Percentiles rank a stretch among this genome's conserved stretches.
Conservation (phyloP, 2,888 invertebrate species). For the Napeogenes inachia region DNA sequence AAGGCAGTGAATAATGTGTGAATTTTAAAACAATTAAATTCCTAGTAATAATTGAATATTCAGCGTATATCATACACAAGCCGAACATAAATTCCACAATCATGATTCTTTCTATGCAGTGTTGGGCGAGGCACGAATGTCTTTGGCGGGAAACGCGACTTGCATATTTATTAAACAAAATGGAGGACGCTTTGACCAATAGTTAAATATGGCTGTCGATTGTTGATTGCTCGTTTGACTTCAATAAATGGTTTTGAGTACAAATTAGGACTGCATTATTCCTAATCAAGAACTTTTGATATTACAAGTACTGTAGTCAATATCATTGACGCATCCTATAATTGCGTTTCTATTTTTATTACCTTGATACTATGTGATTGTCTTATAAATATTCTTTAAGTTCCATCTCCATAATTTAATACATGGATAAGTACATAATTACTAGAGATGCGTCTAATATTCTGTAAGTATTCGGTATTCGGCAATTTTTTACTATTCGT, state of each 20-base stretch:
- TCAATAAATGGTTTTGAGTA: conserved; percentile 56
- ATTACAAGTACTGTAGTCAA: conserved; percentile 22
- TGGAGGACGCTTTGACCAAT: conserved; percentile 47
- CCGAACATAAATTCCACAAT: conserved; percentile 67
- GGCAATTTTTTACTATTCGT: too few species aligned
- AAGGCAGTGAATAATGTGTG: conserved; percentile 27
- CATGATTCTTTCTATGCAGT: conserved; percentile 72
- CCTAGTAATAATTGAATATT: conserved; percentile 57
- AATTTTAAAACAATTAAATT: conserved; percentile 38
- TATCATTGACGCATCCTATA: conserved; percentile 14
- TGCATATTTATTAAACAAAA: conserved; percentile 56
- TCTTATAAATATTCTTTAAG: neutral
- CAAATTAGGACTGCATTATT: conserved; percentile 48
- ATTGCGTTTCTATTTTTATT: conserved; percentile 17
- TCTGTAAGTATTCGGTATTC: too few species aligned
- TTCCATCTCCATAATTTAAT: too few species aligned
- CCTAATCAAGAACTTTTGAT: conserved; percentile 24
- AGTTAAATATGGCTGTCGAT: conserved; percentile 41
- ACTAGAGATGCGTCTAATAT: too few species aligned
- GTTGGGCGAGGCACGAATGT: conserved; percentile 68
- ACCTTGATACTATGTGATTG: neutral
- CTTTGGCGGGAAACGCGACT: conserved; percentile 61
- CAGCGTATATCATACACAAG: conserved; percentile 56
- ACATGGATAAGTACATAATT: too few species aligned
- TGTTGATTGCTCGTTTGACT: conserved; percentile 52